Conservation (phyloP, 1,140 invertebrate species). For the Dendrolimus punctatus region DNA sequence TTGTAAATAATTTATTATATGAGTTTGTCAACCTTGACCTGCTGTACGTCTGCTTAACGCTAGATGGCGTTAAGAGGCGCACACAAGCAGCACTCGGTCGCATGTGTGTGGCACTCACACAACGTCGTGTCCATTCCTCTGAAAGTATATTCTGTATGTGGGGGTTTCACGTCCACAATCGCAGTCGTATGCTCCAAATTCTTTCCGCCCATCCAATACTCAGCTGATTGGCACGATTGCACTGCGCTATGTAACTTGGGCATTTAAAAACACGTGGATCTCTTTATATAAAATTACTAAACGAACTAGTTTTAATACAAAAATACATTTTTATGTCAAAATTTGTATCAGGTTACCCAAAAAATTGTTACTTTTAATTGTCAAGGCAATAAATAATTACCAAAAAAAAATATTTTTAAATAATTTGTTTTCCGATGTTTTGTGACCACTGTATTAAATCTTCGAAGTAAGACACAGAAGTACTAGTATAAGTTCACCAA, state of each 20-base stretch:
- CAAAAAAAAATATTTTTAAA: too few species aligned
- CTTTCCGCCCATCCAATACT: conserved; percentile 16
- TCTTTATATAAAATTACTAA: not conserved
- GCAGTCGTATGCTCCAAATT: conserved; percentile 18
- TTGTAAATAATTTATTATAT: conserved; percentile 50
- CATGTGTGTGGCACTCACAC: conserved; percentile 49
- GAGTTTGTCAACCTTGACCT: conserved; percentile 62
- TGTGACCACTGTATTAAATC: too few species aligned
- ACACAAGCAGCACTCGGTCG: conserved; percentile 25
- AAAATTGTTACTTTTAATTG: too few species aligned
- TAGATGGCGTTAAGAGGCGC: conserved; percentile 48
- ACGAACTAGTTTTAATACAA: too few species aligned
- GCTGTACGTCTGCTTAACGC: conserved; percentile 27
- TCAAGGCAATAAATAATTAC: too few species aligned
- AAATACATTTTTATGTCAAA: too few species aligned
- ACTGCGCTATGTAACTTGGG: conserved; percentile 4
- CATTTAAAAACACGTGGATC: not conserved
- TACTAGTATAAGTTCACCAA: too few species aligned
- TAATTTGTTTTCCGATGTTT: too few species aligned
- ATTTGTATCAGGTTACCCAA: too few species aligned
- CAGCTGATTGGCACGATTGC: conserved; percentile 26
- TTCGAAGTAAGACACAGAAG: too few species aligned
- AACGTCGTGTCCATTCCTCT: conserved; percentile 5
- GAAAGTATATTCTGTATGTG: conserved; percentile 12
- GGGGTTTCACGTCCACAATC: conserved; percentile 32